Base-by-base conservation (phyloP, 2,888 invertebrate species). In the Xestia ashworthii region DNA sequence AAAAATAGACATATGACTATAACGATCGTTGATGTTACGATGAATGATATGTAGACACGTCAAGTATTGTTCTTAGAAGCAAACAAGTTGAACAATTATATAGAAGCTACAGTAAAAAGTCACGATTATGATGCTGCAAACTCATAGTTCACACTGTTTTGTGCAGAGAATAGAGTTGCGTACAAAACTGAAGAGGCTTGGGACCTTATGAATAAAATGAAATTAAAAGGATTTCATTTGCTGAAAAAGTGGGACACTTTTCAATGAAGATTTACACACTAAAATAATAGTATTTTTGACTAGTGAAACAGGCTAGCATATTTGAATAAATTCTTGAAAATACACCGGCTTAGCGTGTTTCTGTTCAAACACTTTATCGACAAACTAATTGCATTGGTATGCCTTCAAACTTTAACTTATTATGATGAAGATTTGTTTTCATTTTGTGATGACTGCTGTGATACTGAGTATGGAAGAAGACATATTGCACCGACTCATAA, bases 21-120 rank as follows among this genome's bases (percentile, higher is more conserved):
- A 70, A 76, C 50, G 70, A 65, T 67, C 38, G 55, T 58, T 53
- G 32, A 32, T 6, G 48, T 44, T 66, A 72, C 53, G 69, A 74
- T 85, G 22, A 46, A 82, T 67, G 78, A 72, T 72, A 71, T 60
- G 11, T 2, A 70, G 62, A 58, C 74, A 82, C 78, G 83, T 78
- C 65, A 83, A 64, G 68, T 77, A 85, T 82, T 85, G 85, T 83
- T 82, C 78, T 74, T 12, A 48, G 82, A 48, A 78, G 53, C 58
- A 70, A 9, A 81, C 58, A 48, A 60, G 76, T 69, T 67, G 55
- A 38, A 72, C 25, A 85, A 82, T 83, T 83, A n/a, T n/a, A n/a
- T n/a, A 64, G 66, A 58, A 65, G 22, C 19, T 50, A 41, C 53
- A 25, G 19, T 81, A 83, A 85, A 85, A 82, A 69, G 3, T 67